These are phyloP conservation scores for Troides aeacus DNA, from an alignment of 2,888 invertebrate species.

Conservation along the genomic window DNA sequence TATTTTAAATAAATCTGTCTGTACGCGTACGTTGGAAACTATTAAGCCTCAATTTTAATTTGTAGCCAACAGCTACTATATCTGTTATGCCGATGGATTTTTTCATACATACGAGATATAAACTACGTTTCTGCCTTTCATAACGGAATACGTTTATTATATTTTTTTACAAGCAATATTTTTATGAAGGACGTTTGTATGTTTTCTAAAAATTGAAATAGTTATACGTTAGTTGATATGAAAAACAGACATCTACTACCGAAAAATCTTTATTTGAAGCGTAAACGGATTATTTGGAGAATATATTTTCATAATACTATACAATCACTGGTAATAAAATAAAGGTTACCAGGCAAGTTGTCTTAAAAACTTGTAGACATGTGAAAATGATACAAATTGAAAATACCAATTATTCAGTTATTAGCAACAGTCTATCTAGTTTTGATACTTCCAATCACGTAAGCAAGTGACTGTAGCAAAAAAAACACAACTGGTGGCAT, in stretches of 20 bases:
- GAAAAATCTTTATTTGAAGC: not conserved
- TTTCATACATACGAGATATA: no score
- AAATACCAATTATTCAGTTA: constrained; percentile 44
- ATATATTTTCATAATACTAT: not conserved
- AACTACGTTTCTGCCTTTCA: no score
- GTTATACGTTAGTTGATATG: not conserved
- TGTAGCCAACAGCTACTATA: no score
- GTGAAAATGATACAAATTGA: constrained; percentile 19
- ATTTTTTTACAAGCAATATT: no score
- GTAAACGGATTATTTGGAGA: constrained; percentile 4
- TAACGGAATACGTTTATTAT: no score
- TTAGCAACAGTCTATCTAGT: constrained; percentile 60
- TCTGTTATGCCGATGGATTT: no score
- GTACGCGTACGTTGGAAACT: no score
- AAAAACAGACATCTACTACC: not conserved
- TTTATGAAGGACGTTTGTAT: not conserved
- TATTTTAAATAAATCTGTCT: no score
- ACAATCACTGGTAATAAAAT: constrained; percentile 10
- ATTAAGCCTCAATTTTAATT: no score
- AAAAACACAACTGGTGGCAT: constrained; percentile 71
- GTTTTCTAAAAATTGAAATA: not conserved
- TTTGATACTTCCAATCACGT: constrained; percentile 62
- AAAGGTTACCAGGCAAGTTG: constrained; percentile 35
- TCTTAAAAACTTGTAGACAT: constrained; percentile 28
- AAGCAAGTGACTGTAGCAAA: constrained; percentile 63